Base-by-base conservation (phyloP, 1,140 invertebrate genomes). In the Drosophila trapezifrons region DNA sequence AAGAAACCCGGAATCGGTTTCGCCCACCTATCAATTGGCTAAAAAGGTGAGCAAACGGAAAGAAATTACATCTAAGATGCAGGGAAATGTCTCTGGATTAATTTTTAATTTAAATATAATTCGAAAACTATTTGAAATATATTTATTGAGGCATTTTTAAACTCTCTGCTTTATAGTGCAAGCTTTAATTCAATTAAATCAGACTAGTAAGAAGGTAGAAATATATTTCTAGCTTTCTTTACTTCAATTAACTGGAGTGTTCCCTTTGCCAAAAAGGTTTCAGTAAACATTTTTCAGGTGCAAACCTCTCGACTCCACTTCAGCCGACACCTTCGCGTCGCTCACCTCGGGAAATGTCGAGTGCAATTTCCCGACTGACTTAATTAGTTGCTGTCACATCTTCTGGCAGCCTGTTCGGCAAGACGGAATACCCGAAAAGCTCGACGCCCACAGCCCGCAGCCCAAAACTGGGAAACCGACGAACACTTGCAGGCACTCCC, bases 361-460 rank as follows among this genome's bases (percentile, higher is more conserved):
- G 35, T 76, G 64, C 49, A 77, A 57, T 77, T 77, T 62, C 45
- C 65, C 57, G 52, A 56, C 67, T 64, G 66, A 78, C 65, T 78
- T 78, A 78, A 78, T 78, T 78, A 72, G 76, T 78, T 52, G 59
- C 52, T 72, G 75, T 78, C 72, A 75, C 72, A 75, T 55, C 47
- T 74, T 63, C 49, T 72, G 69, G 49, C 72, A 75, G 42, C 65
- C 35, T 13, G 60, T 29, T 27, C 29, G 60, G 65, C 37, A 66
- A 66, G 65, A 71, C 66, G 51, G 32, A 45, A 54, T 32, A n/a
- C 32, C 37, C 40, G 55, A 49, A 57, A 75, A 46, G 18, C 32
- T 18, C 46, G 18, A 32, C 55, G 17, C 37, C 54, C 55, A 13
- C 51, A 52, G 49, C 18, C 32, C 15, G 42, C 45, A 52, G 22